Conservation (phyloP, 2,797 vertebrate species). For the Sebastes jordani region DNA sequence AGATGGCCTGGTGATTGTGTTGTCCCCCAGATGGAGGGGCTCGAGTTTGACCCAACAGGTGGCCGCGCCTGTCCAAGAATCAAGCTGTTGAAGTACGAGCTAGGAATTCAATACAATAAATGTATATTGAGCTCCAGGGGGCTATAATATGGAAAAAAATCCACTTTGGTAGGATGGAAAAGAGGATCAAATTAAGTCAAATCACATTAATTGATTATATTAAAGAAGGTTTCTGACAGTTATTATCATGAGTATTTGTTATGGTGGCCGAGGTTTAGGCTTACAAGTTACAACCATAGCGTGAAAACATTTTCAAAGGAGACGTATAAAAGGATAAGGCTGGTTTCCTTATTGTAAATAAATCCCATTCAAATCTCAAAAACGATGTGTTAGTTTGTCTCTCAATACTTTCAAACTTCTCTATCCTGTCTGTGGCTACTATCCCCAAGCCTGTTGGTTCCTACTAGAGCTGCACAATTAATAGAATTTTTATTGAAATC, state of each 20-base stretch:
- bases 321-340: neutral
- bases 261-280: neutral
- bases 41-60: constrained; percentile 13
- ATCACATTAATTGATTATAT: neutral
- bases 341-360: neutral
- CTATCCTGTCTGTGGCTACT: neutral
- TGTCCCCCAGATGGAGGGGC: constrained; percentile 13
- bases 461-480: too few species aligned
- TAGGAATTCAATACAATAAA: neutral
- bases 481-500: too few species aligned
- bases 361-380: neutral
- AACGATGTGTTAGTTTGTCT: neutral
- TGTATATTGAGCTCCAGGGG: neutral
- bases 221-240: neutral
- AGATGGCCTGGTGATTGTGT: constrained; percentile 25
- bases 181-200: neutral
- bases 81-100: neutral
- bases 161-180: neutral
- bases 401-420: neutral
- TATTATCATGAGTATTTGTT: neutral
- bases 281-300: neutral
- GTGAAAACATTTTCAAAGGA: neutral
- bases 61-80: neutral
- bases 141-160: neutral
- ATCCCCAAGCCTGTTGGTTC: neutral